Evolutionary conservation across 2,797 vertebrate genomes (phyloP), one percentile per base, ranked within the genome.

Genomic region (Mormyrops attenuatus): DNA sequence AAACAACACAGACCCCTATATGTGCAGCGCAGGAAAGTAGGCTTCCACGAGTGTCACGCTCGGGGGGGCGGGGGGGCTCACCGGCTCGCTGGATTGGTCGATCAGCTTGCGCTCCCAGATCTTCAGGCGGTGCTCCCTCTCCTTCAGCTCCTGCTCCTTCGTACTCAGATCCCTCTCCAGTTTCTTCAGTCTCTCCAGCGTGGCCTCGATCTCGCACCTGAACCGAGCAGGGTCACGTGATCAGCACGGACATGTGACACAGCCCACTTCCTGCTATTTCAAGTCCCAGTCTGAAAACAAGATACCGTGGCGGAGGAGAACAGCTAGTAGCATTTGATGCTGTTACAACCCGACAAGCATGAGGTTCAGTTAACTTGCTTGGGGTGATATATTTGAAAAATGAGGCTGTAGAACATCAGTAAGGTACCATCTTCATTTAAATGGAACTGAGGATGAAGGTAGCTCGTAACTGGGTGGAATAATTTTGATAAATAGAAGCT

Each of bases 131-230:
- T 96, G 96, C 92, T 99, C 98, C 88, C 98, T 95, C 93, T 99
- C 97, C 93, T 98, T 98, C 92, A 99, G 94, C 91, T 99, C 98
- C 93, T 99, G 98, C 93, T 99, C 98, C 92, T 99, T 99, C 93
- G 96, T 98, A 96, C 97, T 98, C 93, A 99, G 96, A 93, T 99
- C 98, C 91, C 97, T 96, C 95, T 99, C 98, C 93, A 99, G 95
- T 95, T 97, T 98, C 93, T 98, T 97, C 91, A 99, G 96, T 85
- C 98, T 97, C 92, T 99, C 98, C 92, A 99, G 95, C 34, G 98
- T 99, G 89, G 97, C 97, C 93, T 99, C 98, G 38, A 99, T 99
- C 96, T 99, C 98, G 94, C 98, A 99, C 96, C 98, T 99, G 94
- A 73, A 91, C 1, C 57, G 85, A 92, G 22, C 22, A 8, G 26